These are phyloP conservation scores for Otus sunia DNA, from an alignment of 2,113 vertebrate genomes.

Conservation along the genomic window DNA sequence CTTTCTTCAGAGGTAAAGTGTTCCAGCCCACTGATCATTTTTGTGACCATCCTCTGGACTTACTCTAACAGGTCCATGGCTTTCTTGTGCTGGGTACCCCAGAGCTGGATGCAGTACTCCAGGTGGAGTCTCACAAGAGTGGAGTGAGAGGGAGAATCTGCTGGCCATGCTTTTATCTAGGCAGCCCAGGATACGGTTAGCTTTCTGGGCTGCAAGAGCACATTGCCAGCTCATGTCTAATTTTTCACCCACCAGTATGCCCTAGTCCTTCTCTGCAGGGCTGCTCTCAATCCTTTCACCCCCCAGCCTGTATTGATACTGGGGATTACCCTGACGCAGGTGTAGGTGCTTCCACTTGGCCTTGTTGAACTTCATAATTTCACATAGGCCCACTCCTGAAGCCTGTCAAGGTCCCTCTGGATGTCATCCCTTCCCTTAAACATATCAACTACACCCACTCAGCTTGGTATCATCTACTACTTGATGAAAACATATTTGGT, in stretches of 20 bases:
- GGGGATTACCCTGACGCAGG: neutral
- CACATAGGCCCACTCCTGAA: neutral
- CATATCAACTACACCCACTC: neutral
- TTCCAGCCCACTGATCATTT: neutral
- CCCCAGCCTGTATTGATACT: neutral
- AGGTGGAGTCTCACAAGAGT: neutral
- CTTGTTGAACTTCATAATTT: neutral
- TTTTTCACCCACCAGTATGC: neutral
- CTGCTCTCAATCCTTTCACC: neutral
- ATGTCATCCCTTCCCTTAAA: neutral
- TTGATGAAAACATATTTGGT: neutral
- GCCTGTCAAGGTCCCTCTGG: neutral
- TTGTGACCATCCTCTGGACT: neutral
- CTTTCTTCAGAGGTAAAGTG: neutral
- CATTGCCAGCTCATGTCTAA: neutral
- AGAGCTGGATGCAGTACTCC: neutral
- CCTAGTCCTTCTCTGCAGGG: neutral
- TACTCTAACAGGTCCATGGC: neutral
- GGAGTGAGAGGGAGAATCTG: neutral
- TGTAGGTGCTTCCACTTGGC: neutral
- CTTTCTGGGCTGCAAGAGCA: neutral
- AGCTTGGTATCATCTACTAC: neutral
- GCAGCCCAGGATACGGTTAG: neutral
- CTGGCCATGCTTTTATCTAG: neutral
- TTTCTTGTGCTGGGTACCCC: neutral